These are phyloP conservation scores for Hydrotaea cyrtoneurina DNA, from an alignment of 2,888 invertebrate species.

Conservation along the genomic window DNA sequence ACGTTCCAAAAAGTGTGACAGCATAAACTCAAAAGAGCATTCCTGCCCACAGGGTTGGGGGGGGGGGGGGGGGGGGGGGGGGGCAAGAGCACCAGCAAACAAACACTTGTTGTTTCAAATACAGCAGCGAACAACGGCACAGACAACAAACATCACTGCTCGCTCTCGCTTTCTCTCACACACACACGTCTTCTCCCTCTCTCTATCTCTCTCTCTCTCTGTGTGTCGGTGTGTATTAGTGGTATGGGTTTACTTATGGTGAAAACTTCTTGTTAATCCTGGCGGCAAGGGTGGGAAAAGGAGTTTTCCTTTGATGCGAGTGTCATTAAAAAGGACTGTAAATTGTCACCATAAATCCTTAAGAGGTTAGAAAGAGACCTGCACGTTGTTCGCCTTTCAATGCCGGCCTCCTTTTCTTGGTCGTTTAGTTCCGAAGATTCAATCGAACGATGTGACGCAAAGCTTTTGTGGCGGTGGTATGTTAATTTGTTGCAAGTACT, in stretches of 20 bases:
- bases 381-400: conserved; percentile 3
- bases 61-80: no score
- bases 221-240: background rate
- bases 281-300: conserved; percentile 24
- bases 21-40: conserved; percentile 14
- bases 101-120: conserved; percentile 64
- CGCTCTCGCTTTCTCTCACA: background rate
- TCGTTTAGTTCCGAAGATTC: background rate
- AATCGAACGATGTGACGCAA: background rate
- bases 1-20: conserved; percentile 37
- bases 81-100: conserved; percentile 17
- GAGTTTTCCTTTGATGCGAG: background rate
- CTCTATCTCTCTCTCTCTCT: conserved; percentile 44
- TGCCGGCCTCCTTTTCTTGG: conserved; percentile 10
- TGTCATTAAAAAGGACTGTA: conserved; percentile 53
- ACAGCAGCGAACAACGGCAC: background rate
- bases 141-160: background rate
- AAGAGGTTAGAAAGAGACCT: conserved; percentile 62
- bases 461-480: conserved; percentile 3
- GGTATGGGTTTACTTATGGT: conserved; percentile 40
- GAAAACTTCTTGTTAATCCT: conserved; percentile 21
- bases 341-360: conserved; percentile 57
- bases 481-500: conserved; percentile 6
- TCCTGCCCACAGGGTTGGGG: conserved; percentile 14
- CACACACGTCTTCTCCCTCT: conserved; percentile 33